A percentile compares a stretch with the other conserved stretches of the same genome.
These are phyloP conservation scores for Macrochelys suwanniensis DNA, from an alignment of 2,797 vertebrate species.

Conservation along the genomic window DNA sequence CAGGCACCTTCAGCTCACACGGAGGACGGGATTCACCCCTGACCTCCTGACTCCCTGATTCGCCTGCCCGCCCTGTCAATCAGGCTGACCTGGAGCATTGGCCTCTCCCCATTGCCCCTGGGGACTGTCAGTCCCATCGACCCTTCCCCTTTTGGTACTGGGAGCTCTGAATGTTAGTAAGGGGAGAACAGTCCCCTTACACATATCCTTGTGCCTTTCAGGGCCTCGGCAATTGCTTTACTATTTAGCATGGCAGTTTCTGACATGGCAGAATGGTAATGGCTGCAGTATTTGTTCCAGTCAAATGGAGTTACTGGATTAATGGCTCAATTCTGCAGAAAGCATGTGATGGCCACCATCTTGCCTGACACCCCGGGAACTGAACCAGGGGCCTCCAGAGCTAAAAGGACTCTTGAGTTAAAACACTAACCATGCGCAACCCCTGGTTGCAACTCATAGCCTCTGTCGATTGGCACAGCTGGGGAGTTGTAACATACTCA, in stretches of 20 bases:
- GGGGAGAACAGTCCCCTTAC: too few species aligned
- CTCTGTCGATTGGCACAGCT: not conserved
- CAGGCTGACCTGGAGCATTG: too few species aligned
- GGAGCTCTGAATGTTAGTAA: too few species aligned
- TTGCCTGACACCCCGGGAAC: not conserved
- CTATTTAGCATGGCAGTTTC: not conserved
- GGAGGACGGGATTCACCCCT: too few species aligned
- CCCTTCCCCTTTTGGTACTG: too few species aligned
- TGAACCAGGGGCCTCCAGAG: not conserved
- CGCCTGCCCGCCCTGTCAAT: too few species aligned
- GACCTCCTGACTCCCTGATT: too few species aligned
- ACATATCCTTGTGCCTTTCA: constrained; percentile 50
- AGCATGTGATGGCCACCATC: not conserved
- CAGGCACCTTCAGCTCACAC: too few species aligned
- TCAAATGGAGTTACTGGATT: not conserved
- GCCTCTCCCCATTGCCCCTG: too few species aligned
- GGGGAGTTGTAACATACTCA: not conserved
- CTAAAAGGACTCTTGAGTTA: not conserved
- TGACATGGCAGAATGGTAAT: not conserved
- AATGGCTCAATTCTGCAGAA: accelerated
- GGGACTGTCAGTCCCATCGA: too few species aligned
- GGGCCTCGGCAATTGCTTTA: constrained; percentile 2
- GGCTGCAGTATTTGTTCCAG: not conserved
- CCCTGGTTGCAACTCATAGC: not conserved
- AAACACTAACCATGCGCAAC: not conserved